Percentiles rank a stretch among this genome's conserved stretches.
Conservation (phyloP, 1,140 invertebrate genomes). For the Dysdera silvatica region DNA sequence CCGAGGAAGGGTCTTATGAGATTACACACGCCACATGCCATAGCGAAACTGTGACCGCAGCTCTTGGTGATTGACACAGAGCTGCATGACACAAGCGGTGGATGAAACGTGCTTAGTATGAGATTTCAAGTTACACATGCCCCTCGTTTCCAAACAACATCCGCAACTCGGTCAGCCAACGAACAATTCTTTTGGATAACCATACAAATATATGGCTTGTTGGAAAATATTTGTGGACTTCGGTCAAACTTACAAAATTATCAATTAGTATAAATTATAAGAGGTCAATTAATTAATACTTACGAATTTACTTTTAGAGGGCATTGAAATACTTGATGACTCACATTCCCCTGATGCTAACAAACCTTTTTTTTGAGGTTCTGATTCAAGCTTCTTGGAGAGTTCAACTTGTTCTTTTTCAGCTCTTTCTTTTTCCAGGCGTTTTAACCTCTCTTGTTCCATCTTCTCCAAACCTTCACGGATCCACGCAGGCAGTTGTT, state of each 20-base stretch:
- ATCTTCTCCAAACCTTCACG: slow-evolving; percentile 93
- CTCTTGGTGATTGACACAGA: too few species aligned
- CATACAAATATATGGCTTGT: background rate
- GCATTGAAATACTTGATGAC: slow-evolving; percentile 38
- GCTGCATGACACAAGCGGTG: too few species aligned
- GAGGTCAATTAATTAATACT: slow-evolving; percentile 41
- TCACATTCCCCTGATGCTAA: slow-evolving; percentile 46
- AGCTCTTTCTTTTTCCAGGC: slow-evolving; percentile 60
- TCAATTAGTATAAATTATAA: slow-evolving; percentile 8
- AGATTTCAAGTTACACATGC: too few species aligned
- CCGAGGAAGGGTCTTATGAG: too few species aligned
- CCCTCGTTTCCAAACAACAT: too few species aligned
- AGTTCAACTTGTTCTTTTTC: slow-evolving; percentile 55
- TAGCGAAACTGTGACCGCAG: too few species aligned
- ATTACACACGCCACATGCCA: too few species aligned
- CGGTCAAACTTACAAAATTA: background rate
- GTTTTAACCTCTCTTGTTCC: slow-evolving; percentile 87
- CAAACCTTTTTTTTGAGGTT: slow-evolving; percentile 36
- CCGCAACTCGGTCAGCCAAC: too few species aligned
- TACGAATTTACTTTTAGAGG: slow-evolving; percentile 74
- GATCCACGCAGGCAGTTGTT: slow-evolving; percentile 90
- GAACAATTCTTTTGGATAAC: background rate
- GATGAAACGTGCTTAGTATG: too few species aligned
- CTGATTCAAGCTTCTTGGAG: slow-evolving; percentile 53
- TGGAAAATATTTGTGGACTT: background rate